Conservation (phyloP, 2,797 vertebrate genomes). For the Okamejei kenojei region DNA sequence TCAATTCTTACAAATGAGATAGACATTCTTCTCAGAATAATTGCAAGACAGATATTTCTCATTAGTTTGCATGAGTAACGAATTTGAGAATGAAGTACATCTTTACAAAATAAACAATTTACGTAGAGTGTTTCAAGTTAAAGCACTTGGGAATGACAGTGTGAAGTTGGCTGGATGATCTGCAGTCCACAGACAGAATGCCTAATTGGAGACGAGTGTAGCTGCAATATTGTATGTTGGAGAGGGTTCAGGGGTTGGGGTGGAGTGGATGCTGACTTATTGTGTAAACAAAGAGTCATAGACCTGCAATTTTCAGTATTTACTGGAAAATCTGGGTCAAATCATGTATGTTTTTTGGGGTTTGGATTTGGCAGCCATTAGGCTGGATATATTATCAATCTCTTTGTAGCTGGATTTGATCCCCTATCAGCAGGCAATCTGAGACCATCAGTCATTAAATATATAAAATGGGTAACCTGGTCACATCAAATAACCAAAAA, state of each 20-base stretch:
- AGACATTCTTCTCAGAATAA: neutral
- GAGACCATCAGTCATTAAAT: neutral
- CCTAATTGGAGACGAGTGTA: too few species aligned
- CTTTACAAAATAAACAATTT: neutral
- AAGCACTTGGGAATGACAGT: too few species aligned
- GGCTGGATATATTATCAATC: neutral
- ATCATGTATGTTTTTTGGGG: too few species aligned
- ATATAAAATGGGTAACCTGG: neutral
- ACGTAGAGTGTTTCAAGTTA: neutral
- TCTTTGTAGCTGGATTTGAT: neutral
- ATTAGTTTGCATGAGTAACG: neutral
- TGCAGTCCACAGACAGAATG: too few species aligned
- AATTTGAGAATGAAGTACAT: neutral
- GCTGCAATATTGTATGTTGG: too few species aligned
- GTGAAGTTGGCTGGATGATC: too few species aligned
- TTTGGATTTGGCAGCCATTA: too few species aligned
- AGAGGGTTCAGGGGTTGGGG: too few species aligned
- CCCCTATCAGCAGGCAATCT: neutral
- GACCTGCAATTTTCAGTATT: too few species aligned
- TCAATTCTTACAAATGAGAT: neutral
- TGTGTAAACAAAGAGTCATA: too few species aligned
- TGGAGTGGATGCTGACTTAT: too few species aligned
- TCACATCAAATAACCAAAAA: neutral
- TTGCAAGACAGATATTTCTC: neutral
- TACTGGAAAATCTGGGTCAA: too few species aligned